Conservation (phyloP, 2,113 vertebrate genomes). For the Toxotes jaculatrix region DNA sequence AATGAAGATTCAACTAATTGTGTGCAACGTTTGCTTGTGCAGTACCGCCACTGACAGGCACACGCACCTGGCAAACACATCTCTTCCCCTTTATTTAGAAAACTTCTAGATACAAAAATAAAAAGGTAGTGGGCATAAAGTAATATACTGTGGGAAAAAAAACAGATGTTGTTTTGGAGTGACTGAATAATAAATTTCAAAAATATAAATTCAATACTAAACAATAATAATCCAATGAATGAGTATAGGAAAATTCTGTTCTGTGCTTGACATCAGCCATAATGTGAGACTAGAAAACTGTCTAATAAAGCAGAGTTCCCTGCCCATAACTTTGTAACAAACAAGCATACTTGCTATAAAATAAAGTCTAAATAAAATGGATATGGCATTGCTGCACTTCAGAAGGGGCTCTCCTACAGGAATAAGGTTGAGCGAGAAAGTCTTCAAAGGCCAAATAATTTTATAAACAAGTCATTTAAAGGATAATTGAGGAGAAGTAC, state of each 20-base stretch:
- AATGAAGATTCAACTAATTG: constrained; percentile 1
- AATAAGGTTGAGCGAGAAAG: background rate
- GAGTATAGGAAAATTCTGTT: too few species aligned
- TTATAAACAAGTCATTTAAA: constrained; percentile 11
- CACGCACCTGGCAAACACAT: background rate
- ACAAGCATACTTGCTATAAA: constrained; percentile 10
- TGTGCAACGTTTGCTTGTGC: background rate
- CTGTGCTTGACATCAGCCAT: background rate
- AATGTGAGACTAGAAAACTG: background rate
- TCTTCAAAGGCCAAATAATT: background rate
- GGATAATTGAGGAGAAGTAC: background rate
- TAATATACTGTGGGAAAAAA: too few species aligned
- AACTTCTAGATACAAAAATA: background rate
- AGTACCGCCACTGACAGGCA: background rate
- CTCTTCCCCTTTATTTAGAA: background rate
- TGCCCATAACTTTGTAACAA: background rate
- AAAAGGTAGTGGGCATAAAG: too few species aligned
- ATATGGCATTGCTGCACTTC: too few species aligned
- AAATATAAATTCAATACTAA: background rate
- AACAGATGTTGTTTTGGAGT: background rate
- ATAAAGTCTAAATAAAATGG: background rate
- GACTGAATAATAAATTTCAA: background rate
- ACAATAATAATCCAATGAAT: background rate
- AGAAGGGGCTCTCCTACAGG: background rate
- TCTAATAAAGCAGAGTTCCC: background rate